phyloP scores from a whole-genome alignment of 2,888 invertebrate genomes.

The Stenotaenia linearis region DNA sequence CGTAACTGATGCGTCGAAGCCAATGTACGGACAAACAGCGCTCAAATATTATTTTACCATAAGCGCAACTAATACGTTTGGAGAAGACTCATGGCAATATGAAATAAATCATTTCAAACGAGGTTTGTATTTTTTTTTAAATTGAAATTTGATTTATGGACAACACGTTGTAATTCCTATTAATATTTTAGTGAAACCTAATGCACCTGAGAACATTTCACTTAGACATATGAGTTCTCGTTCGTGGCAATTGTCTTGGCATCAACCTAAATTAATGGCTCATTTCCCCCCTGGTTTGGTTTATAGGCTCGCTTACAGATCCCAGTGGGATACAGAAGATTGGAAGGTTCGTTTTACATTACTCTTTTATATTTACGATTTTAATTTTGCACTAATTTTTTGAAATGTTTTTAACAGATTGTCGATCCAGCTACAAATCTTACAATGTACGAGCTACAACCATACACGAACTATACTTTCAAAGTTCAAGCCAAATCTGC shows the following conservation, averaged over 20 bases:
- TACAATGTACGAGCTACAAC: slow-evolving; percentile 13
- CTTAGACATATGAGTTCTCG: neutral
- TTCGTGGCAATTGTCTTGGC: neutral
- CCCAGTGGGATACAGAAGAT: slow-evolving; percentile 50
- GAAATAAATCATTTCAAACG: neutral
- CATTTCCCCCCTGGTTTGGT: slow-evolving; percentile 53
- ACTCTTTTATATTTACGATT: neutral
- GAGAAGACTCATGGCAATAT: neutral
- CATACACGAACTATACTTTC: slow-evolving; percentile 32
- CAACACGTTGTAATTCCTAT: too few relatives aligned
- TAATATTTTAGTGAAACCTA: neutral
- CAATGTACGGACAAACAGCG: neutral
- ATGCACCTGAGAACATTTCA: neutral
- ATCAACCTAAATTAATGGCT: slow-evolving; percentile 42
- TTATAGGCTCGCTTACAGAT: slow-evolving; percentile 54
- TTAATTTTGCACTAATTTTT: neutral
- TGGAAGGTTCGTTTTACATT: neutral
- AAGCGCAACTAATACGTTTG: neutral
- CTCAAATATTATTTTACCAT: neutral
- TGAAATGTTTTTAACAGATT: neutral
- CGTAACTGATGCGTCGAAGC: neutral
- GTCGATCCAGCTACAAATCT: neutral
- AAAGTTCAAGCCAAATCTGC: neutral
- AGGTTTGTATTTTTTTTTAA: neutral
- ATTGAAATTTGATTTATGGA: neutral